Percentiles rank a stretch among this genome's conserved stretches.
Evolutionary conservation across 23 tunicate genomes (phyloP).

Genomic region (Styela plicata): DNA sequence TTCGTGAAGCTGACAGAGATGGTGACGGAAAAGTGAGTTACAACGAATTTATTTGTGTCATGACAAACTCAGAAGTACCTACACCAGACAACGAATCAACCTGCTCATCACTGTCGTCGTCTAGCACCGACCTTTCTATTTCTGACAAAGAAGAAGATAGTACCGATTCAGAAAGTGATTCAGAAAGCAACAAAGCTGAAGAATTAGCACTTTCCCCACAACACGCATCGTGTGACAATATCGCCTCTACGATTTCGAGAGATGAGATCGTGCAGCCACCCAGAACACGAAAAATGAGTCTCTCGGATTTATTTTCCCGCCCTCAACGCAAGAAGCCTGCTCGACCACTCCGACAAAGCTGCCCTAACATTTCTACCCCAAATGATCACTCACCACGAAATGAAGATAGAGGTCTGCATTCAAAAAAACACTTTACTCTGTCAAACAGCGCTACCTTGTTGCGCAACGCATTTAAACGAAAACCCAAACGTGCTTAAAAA

Average conservation of each 20-base stretch:
- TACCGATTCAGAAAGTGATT: background rate
- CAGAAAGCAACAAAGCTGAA: no score
- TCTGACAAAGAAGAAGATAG: background rate
- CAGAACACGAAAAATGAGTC: background rate
- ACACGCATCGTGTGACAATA: no score
- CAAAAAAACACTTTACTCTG: background rate
- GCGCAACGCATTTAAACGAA: background rate
- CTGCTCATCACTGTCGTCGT: background rate
- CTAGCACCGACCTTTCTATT: background rate
- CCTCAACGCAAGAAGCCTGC: background rate
- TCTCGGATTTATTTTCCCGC: background rate
- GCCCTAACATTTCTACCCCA: background rate
- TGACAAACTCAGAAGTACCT: conserved; percentile 18
- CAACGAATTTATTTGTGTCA: conserved; percentile 18
- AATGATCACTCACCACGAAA: background rate
- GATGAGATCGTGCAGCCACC: background rate
- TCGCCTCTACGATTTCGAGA: no score
- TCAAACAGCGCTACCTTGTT: background rate
- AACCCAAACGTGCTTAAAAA: background rate
- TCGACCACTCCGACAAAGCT: background rate
- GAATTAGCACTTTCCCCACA: no score
- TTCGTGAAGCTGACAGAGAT: conserved; percentile 17
- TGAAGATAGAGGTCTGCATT: background rate
- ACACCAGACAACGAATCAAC: background rate
- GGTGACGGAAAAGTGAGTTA: conserved; percentile 34